These are phyloP conservation scores for Condylostylus longicornis DNA, from an alignment of 1,140 invertebrate species.

Conservation along the genomic window DNA sequence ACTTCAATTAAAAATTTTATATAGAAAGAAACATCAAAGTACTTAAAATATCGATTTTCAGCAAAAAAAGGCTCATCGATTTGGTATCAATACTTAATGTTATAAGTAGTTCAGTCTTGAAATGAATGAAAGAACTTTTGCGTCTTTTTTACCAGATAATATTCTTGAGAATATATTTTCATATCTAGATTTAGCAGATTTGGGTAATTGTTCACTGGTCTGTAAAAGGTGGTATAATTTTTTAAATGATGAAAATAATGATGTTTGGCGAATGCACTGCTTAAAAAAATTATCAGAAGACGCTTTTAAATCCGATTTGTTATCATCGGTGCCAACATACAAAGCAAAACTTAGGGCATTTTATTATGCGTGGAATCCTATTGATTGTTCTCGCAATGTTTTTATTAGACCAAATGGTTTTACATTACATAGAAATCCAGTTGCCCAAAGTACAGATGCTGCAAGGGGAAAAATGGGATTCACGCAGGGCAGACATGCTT, in stretches of 20 bases:
- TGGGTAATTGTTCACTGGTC: slow-evolving; percentile 78
- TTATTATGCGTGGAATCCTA: slow-evolving; percentile 92
- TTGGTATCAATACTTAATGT: too few relatives aligned
- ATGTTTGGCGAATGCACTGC: slow-evolving; percentile 89
- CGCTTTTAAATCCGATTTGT: slow-evolving; percentile 80
- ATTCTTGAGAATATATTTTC: slow-evolving; percentile 90
- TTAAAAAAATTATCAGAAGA: slow-evolving; percentile 75
- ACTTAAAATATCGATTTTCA: too few relatives aligned
- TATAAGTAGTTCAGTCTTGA: too few relatives aligned
- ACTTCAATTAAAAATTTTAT: too few relatives aligned
- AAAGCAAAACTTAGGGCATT: slow-evolving; percentile 90
- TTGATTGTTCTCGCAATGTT: slow-evolving; percentile 92
- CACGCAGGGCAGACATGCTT: slow-evolving; percentile 81
- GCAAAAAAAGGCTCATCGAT: too few relatives aligned
- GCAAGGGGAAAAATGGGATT: slow-evolving; percentile 91
- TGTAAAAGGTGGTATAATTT: slow-evolving; percentile 88
- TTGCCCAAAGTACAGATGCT: slow-evolving; percentile 96
- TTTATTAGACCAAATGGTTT: slow-evolving; percentile 96
- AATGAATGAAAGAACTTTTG: too few relatives aligned
- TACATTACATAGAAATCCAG: slow-evolving; percentile 90
- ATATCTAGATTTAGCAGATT: slow-evolving; percentile 72
- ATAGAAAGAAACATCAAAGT: too few relatives aligned
- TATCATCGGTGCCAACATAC: slow-evolving; percentile 76
- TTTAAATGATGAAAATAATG: slow-evolving; percentile 85
- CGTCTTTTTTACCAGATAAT: too few relatives aligned